These are phyloP conservation scores for Geophilus truncorum DNA, from an alignment of 2,888 invertebrate species.

Conservation along the genomic window DNA sequence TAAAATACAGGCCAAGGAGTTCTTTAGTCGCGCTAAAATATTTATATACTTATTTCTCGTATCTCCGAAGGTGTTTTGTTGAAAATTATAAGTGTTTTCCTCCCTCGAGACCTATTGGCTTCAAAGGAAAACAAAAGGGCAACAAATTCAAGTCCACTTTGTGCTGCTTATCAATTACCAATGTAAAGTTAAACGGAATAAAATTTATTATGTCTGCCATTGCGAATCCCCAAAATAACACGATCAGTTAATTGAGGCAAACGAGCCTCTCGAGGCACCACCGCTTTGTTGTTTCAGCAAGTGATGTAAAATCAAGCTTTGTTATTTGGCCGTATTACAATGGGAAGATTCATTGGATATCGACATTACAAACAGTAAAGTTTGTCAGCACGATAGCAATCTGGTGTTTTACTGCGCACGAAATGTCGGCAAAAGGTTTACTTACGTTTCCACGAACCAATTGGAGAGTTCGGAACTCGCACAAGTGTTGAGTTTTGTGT, in stretches of 20 bases:
- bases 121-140: not conserved
- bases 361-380: too few species aligned
- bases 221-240: not conserved
- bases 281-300: not conserved
- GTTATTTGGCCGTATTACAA: not conserved
- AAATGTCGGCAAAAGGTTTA: too few species aligned
- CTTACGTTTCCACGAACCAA: not conserved
- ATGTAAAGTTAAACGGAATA: not conserved
- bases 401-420: too few species aligned
- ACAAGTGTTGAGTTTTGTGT: not conserved
- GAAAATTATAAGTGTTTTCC: not conserved
- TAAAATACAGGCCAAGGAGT: not conserved
- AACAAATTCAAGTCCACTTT: not conserved
- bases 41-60: not conserved
- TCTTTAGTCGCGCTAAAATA: not conserved
- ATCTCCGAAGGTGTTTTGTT: not conserved
- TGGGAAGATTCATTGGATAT: not conserved
- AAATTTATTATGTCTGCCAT: not conserved
- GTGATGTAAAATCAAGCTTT: not conserved
- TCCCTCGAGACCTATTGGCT: not conserved
- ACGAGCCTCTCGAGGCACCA: not conserved
- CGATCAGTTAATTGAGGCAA: not conserved
- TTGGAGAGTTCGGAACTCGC: not conserved
- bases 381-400: too few species aligned
- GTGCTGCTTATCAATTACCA: not conserved